These are phyloP conservation scores for Archilochus colubris DNA, from an alignment of 2,113 vertebrate species.

Conservation along the genomic window DNA sequence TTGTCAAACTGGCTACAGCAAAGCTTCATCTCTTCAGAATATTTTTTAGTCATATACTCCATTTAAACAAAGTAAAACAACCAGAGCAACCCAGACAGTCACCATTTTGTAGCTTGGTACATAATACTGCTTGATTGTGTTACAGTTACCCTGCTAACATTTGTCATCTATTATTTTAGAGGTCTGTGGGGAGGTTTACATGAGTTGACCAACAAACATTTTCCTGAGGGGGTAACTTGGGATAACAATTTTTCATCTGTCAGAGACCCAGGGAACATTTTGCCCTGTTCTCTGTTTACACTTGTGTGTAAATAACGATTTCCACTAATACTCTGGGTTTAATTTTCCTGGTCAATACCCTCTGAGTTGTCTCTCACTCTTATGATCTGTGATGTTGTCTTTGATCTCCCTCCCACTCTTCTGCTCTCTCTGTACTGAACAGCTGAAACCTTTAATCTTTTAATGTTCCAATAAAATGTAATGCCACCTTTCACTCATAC, in stretches of 20 bases:
- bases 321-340: background rate
- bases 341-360: background rate
- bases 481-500: background rate
- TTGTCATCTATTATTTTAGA: background rate
- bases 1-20: background rate
- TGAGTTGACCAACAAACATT: background rate
- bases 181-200: background rate
- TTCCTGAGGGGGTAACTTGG: background rate
- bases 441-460: background rate
- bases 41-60: background rate
- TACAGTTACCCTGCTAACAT: background rate
- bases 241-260: background rate
- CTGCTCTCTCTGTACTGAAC: background rate
- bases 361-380: background rate
- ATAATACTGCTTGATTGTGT: background rate
- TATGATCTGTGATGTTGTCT: background rate
- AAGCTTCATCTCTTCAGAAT: background rate
- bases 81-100: background rate
- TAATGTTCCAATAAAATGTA: background rate
- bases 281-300: background rate
- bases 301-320: background rate
- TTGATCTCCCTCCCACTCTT: background rate
- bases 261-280: background rate
- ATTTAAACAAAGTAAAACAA: background rate
- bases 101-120: background rate